Percentiles rank a stretch among this genome's conserved stretches.
phyloP scores from a whole-genome alignment of 2,888 invertebrate genomes.

The Eupeodes luniger region DNA sequence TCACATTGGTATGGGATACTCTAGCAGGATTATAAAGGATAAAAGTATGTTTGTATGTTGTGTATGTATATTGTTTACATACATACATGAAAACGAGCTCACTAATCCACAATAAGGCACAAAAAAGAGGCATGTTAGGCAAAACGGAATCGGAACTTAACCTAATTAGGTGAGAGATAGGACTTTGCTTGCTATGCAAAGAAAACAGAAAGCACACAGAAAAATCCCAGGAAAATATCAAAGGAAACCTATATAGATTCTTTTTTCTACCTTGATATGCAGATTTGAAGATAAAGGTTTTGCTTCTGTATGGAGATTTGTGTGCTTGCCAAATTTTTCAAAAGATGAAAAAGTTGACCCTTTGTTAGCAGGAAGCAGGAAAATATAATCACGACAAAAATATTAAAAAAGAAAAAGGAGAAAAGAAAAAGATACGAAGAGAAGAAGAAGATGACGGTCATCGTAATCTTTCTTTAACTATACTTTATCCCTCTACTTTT shows the following conservation, averaged over 20 bases:
- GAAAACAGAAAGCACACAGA: neutral
- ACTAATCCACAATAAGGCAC: conserved; percentile 28
- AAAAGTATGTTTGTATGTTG: too few species aligned
- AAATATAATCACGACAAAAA: conserved; percentile 3
- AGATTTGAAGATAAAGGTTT: conserved; percentile 48
- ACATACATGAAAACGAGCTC: conserved; percentile 40
- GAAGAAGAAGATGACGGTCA: neutral
- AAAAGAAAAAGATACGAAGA: neutral
- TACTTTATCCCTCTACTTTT: conserved; percentile 20
- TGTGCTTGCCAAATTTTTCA: conserved; percentile 20
- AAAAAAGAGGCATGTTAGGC: conserved; percentile 20
- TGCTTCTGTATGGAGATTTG: conserved; percentile 28
- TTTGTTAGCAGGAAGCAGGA: neutral
- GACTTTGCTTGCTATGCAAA: neutral
- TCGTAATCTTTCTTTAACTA: conserved; percentile 17
- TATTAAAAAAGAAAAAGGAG: neutral
- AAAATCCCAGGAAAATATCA: neutral
- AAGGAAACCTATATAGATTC: conserved; percentile 22
- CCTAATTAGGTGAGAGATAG: conserved; percentile 51
- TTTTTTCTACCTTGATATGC: conserved; percentile 34
- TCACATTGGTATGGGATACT: neutral
- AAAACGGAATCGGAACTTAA: conserved; percentile 8
- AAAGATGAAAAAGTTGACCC: conserved; percentile 22
- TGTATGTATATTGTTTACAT: neutral
- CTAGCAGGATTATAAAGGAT: conserved; percentile 35